A percentile compares a stretch with the other conserved stretches of the same genome.
Evolutionary conservation across 2,797 vertebrate genomes (phyloP).

Genomic region (Threskiornis aethiopicus): DNA sequence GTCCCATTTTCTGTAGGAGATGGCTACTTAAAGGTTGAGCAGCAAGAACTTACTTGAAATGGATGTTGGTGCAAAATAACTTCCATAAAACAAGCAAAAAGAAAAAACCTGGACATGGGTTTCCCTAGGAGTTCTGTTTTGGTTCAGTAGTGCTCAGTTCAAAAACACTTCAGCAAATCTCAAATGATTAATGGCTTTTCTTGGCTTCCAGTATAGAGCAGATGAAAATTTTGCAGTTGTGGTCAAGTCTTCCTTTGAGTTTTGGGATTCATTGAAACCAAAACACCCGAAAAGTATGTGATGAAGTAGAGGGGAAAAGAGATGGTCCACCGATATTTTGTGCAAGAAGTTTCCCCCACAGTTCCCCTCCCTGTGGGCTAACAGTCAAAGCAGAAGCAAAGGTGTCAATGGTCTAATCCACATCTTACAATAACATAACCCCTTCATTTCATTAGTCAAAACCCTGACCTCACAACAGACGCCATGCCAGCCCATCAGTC

Average conservation of each 20-base stretch:
- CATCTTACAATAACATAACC: neutral
- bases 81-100: neutral
- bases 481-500: neutral
- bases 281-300: neutral
- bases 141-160: neutral
- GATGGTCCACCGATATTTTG: accelerated
- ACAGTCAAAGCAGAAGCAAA: neutral
- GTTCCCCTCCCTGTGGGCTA: neutral
- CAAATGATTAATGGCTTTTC: neutral
- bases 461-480: neutral
- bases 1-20: neutral
- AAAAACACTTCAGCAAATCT: neutral
- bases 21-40: neutral
- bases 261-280: neutral
- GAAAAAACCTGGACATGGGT: neutral
- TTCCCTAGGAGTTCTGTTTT: neutral
- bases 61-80: neutral
- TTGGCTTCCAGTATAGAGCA: neutral
- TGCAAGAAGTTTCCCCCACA: neutral
- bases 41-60: neutral
- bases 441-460: neutral
- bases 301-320: neutral
- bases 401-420: neutral
- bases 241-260: neutral
- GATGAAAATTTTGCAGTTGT: neutral